Base-by-base conservation (phyloP, 2,888 invertebrate genomes). In the Lutraria lutraria region DNA sequence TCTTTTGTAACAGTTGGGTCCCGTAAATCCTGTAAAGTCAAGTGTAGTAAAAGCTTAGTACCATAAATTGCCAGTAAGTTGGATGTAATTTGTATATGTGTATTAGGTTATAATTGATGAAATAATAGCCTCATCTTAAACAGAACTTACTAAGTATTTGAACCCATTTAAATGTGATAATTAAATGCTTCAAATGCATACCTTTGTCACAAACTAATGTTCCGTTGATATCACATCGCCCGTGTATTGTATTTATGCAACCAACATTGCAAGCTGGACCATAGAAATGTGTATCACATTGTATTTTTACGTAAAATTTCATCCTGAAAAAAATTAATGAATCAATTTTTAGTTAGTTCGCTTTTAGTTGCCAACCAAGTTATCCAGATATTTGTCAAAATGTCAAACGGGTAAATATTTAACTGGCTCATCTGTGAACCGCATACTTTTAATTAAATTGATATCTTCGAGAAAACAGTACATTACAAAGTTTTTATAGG, bases 251-350 rank as follows among this genome's bases (percentile, higher is more conserved):
- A n/a, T 68, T 52, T 12, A 81, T 6, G 53, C 86, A 86, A 1
- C 34, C 52, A 53, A n/a, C 52, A 19, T 16, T 34, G 53, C 86
- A 86, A 60, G n/a, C 60, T 13, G n/a, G 43, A 25, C 86, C 86
- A 21, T 86, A 86, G 34, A 53, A 86, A 54, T 82, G 53, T 25
- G 53, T 52, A 54, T 86, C 82, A 25, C 86, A 86, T 15, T 52
- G 82, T 16, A 86, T 53, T 21, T 43, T 82, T 16, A 87, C 82
- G 53, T 87, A 87, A 19, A 87, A 53, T 16, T 54, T 82, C 19
- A 87, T 60, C 53, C 87, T 87, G 87, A 72, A 87, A 83, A 25
- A 53, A 68, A 31, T 29, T 29, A 52, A 81, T 53, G 53, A 54
- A 52, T 43, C 43, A 8, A 43, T 43, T 4, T 2, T 43, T 43